Evolutionary conservation across 2,888 invertebrate species (phyloP), one percentile per base, ranked within the genome.

Genomic region (Cryptops parisi): DNA sequence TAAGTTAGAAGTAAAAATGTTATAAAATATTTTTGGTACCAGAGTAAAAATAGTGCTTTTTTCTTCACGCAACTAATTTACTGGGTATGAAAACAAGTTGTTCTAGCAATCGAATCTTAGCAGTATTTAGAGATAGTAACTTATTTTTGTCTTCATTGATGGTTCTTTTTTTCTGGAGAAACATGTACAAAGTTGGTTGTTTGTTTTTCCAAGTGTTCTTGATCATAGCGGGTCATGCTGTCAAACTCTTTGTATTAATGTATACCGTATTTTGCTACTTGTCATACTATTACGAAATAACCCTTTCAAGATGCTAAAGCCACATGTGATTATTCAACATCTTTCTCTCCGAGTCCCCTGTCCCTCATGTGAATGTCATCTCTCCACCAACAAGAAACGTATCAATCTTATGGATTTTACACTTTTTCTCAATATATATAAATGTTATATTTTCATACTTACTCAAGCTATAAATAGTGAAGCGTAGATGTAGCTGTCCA

Each of bases 201-300:
- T n/a, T 40, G 39, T 40, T 38, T 41, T 40, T 50, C 41, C 50
- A 50, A 26, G 33, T 50, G 40, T 50, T 27, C 50, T 50, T 50
- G 50, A 33, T 50, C 40, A 38, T 50, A 50, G 50, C 50, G 50
- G 50, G 50, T 50, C 50, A 50, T 50, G 43, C 24, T 40, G 50
- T 50, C n/a, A n/a, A 50, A 50, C 50, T 50, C 25, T 50, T 50
- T 50, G 50, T 50, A 50, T 50, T 43, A 50, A 40, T 50, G 50
- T 50, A 50, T 50, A n/a, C n/a, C n/a, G n/a, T n/a, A 50, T 50
- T 50, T 50, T 50, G 50, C 50, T 50, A 50, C 40, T 41, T 50
- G 50, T 50, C 50, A 50, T 50, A 50, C 41, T 41, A 48, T 48
- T 39, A 33, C 22, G 23, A 46, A 12, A 26, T 2, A 15, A 33